Conservation (phyloP, 2,888 invertebrate genomes). For the Lymantria monacha region DNA sequence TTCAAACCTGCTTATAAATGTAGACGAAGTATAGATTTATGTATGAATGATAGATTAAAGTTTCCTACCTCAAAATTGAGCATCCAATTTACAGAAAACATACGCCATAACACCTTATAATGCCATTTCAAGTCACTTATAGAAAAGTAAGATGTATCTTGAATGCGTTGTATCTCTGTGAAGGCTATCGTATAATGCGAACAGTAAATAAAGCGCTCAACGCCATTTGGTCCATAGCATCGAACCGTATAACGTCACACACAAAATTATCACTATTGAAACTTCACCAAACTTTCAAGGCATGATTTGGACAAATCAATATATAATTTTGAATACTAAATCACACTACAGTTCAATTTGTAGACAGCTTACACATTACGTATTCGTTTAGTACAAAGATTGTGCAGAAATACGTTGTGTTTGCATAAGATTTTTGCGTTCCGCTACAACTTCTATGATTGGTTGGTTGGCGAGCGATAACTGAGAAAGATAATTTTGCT, state of each 20-base stretch:
- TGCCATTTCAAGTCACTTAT: background rate
- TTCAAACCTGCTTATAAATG: no score
- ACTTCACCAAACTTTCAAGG: conserved; percentile 13
- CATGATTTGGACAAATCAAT: conserved; percentile 11
- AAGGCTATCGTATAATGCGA: conserved; percentile 25
- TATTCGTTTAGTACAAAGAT: conserved; percentile 18
- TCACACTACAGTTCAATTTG: background rate
- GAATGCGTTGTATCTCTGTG: conserved; percentile 9
- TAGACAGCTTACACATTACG: conserved; percentile 4
- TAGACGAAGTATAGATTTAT: background rate
- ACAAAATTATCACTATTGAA: conserved; percentile 8
- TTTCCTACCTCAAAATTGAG: background rate
- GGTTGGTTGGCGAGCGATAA: conserved; percentile 56
- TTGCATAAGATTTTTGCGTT: conserved; percentile 42
- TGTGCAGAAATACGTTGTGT: conserved; percentile 21
- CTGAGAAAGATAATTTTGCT: conserved; percentile 45
- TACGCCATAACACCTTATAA: background rate
- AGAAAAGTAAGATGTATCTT: conserved; percentile 10
- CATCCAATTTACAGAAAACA: conserved; percentile 1
- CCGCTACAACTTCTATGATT: conserved; percentile 36
- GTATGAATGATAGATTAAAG: background rate
- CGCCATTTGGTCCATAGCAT: conserved; percentile 24
- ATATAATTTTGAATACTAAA: background rate
- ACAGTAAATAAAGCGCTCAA: conserved; percentile 26
- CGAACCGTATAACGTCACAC: background rate